phyloP scores from a whole-genome alignment of 2,113 vertebrate species.

The Amia ocellicauda region DNA sequence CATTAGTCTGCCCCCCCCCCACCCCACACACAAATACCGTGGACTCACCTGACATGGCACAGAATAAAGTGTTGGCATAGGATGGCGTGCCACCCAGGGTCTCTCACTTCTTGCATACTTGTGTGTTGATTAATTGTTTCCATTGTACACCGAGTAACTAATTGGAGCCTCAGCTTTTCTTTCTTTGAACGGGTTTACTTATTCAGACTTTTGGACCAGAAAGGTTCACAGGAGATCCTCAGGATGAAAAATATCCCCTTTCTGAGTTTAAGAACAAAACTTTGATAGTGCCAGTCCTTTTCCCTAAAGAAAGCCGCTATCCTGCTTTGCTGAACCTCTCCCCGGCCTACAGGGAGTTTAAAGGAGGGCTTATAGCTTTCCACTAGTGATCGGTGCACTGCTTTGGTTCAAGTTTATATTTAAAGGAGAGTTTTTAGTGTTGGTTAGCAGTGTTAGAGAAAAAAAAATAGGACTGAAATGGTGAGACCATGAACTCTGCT shows the following conservation, averaged over 20 bases:
- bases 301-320: background rate
- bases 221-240: background rate
- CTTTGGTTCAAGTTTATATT: too few species aligned
- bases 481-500: too few species aligned
- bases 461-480: too few species aligned
- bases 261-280: too few species aligned
- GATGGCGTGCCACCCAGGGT: background rate
- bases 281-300: too few species aligned
- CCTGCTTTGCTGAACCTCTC: background rate
- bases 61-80: background rate
- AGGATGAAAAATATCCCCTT: conserved; percentile 1
- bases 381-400: too few species aligned
- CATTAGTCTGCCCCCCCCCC: background rate
- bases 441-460: too few species aligned
- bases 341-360: background rate
- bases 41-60: background rate
- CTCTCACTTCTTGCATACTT: background rate
- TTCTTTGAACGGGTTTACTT: conserved; percentile 28
- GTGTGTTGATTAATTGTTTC: background rate
- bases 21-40: background rate
- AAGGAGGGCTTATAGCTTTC: too few species aligned
- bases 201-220: conserved; percentile 8
- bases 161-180: background rate
- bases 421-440: too few species aligned
- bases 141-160: background rate